Conservation (phyloP, 2,113 vertebrate species). For the Maccullochella peelii region DNA sequence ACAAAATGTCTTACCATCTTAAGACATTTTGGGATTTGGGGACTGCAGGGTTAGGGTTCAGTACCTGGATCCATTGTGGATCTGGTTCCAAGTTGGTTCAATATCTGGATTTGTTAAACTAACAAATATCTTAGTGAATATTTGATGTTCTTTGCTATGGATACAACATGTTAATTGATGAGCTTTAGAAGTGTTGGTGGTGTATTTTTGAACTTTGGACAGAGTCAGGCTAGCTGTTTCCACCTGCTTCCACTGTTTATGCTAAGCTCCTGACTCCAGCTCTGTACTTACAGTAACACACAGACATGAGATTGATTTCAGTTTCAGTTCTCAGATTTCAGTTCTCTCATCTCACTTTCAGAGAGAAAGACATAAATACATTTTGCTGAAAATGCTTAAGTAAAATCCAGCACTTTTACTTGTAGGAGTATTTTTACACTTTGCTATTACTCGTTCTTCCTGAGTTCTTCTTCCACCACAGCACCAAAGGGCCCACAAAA, state of each 20-base stretch:
- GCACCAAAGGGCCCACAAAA: background rate
- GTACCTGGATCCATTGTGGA: background rate
- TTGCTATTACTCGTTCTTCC: background rate
- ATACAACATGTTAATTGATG: background rate
- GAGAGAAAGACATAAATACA: too few species aligned
- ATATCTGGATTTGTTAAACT: background rate
- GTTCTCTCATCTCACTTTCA: too few species aligned
- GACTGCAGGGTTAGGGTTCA: background rate
- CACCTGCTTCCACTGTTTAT: too few species aligned
- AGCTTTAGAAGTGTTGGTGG: background rate
- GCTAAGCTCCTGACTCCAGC: background rate
- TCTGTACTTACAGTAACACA: background rate
- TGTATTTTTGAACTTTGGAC: background rate
- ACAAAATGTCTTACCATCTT: background rate
- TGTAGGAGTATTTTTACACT: background rate
- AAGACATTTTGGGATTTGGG: background rate
- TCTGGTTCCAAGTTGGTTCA: background rate
- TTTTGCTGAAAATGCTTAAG: background rate
- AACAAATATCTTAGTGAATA: background rate
- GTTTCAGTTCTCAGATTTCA: too few species aligned
- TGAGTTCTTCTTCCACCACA: background rate
- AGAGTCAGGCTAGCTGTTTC: too few species aligned
- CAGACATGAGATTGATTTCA: background rate
- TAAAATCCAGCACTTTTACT: background rate
- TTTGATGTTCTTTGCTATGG: background rate